These are phyloP conservation scores for Desoria tigrina DNA, from an alignment of 2,888 invertebrate species.

Conservation along the genomic window DNA sequence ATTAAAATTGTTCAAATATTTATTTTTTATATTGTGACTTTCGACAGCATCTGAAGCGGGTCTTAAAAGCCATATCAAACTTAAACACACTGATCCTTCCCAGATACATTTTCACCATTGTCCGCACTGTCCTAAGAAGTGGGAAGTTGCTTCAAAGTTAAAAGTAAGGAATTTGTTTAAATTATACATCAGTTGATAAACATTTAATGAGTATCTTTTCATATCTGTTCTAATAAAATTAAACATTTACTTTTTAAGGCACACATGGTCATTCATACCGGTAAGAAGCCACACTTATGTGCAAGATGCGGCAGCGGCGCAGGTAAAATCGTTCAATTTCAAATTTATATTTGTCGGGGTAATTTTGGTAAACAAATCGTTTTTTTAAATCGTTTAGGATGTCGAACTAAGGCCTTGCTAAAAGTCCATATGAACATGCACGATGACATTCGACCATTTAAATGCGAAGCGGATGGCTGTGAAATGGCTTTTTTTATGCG, in stretches of 20 bases:
- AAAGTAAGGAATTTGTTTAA: background rate
- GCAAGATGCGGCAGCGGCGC: background rate
- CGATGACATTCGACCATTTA: slow-evolving; percentile 6
- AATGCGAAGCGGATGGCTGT: background rate
- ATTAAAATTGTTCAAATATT: too few relatives aligned
- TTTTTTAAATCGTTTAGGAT: too few relatives aligned
- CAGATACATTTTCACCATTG: slow-evolving; percentile 8
- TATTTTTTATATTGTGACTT: too few relatives aligned
- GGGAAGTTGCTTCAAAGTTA: background rate
- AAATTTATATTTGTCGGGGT: too few relatives aligned
- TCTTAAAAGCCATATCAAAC: slow-evolving; percentile 7
- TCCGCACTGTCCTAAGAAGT: slow-evolving; percentile 13
- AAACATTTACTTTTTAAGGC: background rate
- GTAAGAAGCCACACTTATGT: slow-evolving; percentile 4
- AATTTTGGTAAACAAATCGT: too few relatives aligned
- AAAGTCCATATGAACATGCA: background rate
- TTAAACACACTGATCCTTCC: background rate
- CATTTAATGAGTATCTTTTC: too few relatives aligned
- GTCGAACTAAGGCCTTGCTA: background rate
- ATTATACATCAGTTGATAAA: too few relatives aligned
- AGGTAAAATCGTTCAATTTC: too few relatives aligned
- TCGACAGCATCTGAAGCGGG: too few relatives aligned
- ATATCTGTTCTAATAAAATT: too few relatives aligned
- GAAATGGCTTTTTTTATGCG: slow-evolving; percentile 4
- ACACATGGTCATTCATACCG: slow-evolving; percentile 11